Percentiles rank a stretch among this genome's conserved stretches.
Conservation (phyloP, 1,140 invertebrate genomes). For the Hirudo medicinalis region DNA sequence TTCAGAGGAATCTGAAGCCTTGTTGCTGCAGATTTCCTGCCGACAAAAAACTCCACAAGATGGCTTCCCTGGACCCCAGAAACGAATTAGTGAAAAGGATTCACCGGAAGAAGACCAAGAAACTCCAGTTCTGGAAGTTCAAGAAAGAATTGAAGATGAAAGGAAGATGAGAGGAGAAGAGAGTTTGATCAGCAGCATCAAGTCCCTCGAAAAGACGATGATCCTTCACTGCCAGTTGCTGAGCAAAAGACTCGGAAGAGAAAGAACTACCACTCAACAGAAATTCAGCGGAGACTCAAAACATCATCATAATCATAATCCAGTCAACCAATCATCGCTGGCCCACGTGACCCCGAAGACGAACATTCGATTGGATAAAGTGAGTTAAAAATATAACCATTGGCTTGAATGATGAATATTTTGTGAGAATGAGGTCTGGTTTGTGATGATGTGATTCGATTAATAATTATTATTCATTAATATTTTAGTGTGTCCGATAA, state of each 20-base stretch:
- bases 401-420: too few relatives aligned
- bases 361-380: too few relatives aligned
- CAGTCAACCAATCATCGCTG: too few relatives aligned
- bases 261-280: background rate
- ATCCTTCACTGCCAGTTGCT: conserved; percentile 14
- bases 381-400: too few relatives aligned
- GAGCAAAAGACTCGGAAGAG: conserved; percentile 7
- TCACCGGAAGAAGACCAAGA: background rate
- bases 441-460: too few relatives aligned
- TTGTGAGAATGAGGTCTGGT: too few relatives aligned
- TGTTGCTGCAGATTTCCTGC: background rate
- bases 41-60: background rate
- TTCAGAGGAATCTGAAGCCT: background rate
- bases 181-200: background rate
- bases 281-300: too few relatives aligned
- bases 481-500: too few relatives aligned
- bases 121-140: background rate
- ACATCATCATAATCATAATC: too few relatives aligned
- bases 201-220: conserved; percentile 7
- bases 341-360: too few relatives aligned
- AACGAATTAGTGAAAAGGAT: too few relatives aligned
- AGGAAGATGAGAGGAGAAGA: background rate
- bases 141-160: background rate
- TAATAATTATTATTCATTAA: too few relatives aligned
- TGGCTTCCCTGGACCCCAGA: background rate